Base-by-base conservation (phyloP, 2,113 vertebrate genomes). In the Macroglossus sobrinus region DNA sequence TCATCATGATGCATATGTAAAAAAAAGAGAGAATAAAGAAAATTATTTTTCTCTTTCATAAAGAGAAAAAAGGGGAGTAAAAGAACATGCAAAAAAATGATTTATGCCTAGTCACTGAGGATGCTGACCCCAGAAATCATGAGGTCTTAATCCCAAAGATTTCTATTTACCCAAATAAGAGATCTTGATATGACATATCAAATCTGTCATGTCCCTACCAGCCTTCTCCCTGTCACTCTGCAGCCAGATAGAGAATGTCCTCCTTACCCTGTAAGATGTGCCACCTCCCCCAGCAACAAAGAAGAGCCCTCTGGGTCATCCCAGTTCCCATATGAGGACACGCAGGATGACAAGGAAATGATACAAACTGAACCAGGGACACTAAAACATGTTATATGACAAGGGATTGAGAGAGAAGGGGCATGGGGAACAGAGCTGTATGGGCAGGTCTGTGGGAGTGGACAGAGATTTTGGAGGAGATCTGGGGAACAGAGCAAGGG, bases 61-160 rank as follows among this genome's bases (percentile, higher is more conserved):
- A 61, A 71, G 13, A 47, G n/a, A 80, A 81, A 88, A 69, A 1
- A n/a, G 57, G 66, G 69, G 18, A 50, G 53, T 33, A 22, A 87
- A 68, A 85, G 53, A 47, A 93, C 16, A 19, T 57, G 61, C 30
- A 18, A 19, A 94, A 63, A 96, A 71, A 78, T 64, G 28, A 38
- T 28, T 45, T 55, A 7, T 24, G 24, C 35, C n/a, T 33, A 19
- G 61, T 79, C 76, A 76, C 30, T 43, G 50, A 15, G 35, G 86
- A 47, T 40, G 12, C 24, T 71, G 24, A 53, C 19, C 19, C 22
- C 30, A 30, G 71, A 63, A 63, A 93, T 35, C 30, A 22, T 76
- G 43, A 43, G 40, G 43, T 13, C 33, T 87, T 82, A 18, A 63
- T 38, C 28, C 28, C 53, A 59, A 28, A 14, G 13, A 28, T 84